Conservation (phyloP, 2,113 vertebrate species). For the Hyla sarda region DNA sequence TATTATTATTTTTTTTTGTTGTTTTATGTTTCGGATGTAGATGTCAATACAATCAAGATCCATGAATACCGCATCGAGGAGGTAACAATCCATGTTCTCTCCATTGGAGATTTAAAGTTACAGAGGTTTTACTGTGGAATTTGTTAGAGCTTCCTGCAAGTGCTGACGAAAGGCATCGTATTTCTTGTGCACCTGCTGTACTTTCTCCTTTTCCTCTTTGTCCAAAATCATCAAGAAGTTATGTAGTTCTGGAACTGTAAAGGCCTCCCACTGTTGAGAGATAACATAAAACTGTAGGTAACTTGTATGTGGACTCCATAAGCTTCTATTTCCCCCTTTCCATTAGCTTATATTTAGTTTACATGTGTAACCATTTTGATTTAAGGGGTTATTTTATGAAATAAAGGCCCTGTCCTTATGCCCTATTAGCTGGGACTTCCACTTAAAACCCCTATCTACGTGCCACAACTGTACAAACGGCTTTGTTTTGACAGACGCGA, state of each 20-base stretch:
- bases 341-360: not conserved
- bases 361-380: not conserved
- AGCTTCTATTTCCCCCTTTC: not conserved
- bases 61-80: not conserved
- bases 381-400: too few relatives aligned
- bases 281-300: constrained; percentile 8
- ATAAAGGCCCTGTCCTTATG: too few relatives aligned
- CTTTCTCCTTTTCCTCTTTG: constrained; percentile 90
- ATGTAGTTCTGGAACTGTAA: constrained; percentile 95
- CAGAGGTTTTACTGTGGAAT: constrained; percentile 75
- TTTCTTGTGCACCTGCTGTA: constrained; percentile 85
- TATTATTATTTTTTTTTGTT: not conserved
- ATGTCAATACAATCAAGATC: not conserved
- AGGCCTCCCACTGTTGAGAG: constrained; percentile 88
- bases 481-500: too few relatives aligned
- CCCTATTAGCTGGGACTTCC: too few relatives aligned
- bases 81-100: not conserved
- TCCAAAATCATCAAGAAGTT: constrained; percentile 94
- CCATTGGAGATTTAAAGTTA: constrained; percentile 64
- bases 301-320: not conserved
- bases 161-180: constrained; percentile 82
- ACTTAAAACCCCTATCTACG: too few relatives aligned
- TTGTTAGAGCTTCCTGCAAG: constrained; percentile 81
- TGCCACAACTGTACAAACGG: too few relatives aligned
- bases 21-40: not conserved